These are phyloP conservation scores for Pheosia gnoma DNA, from an alignment of 2,888 invertebrate species.

Conservation along the genomic window DNA sequence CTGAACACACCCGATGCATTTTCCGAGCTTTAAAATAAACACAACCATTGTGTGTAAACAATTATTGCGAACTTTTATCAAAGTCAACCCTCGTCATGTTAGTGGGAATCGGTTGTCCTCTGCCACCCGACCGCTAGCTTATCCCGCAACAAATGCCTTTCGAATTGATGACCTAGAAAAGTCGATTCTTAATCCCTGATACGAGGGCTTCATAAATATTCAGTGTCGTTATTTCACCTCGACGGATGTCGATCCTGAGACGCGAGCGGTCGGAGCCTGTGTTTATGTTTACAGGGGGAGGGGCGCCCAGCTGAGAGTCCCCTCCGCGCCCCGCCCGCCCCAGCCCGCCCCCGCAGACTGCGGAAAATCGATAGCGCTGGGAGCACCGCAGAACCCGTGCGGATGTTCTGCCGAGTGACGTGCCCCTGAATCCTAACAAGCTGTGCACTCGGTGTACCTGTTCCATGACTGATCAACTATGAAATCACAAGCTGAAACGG, in stretches of 20 bases:
- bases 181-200: conserved; percentile 77
- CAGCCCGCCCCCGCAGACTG: conserved; percentile 50
- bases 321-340: conserved; percentile 34
- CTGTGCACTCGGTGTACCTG: neutral
- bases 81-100: conserved; percentile 27
- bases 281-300: conserved; percentile 79
- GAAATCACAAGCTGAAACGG: conserved; percentile 17
- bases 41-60: conserved; percentile 24
- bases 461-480: conserved; percentile 20
- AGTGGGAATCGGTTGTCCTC: conserved; percentile 8
- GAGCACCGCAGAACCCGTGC: conserved; percentile 64
- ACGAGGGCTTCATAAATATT: conserved; percentile 79
- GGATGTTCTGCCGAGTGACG: conserved; percentile 53
- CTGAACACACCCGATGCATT: neutral
- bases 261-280: conserved; percentile 56
- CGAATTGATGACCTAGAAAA: conserved; percentile 75
- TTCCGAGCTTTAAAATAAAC: conserved; percentile 24
- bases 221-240: conserved; percentile 81
- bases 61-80: conserved; percentile 33
- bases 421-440: conserved; percentile 52
- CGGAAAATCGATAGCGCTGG: conserved; percentile 79
- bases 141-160: conserved; percentile 50
- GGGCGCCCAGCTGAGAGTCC: conserved; percentile 72
- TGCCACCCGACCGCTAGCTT: conserved; percentile 32
- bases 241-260: conserved; percentile 73